These are phyloP conservation scores for Lasioglossum baleicum DNA, from an alignment of 1,140 invertebrate genomes.

Conservation along the genomic window DNA sequence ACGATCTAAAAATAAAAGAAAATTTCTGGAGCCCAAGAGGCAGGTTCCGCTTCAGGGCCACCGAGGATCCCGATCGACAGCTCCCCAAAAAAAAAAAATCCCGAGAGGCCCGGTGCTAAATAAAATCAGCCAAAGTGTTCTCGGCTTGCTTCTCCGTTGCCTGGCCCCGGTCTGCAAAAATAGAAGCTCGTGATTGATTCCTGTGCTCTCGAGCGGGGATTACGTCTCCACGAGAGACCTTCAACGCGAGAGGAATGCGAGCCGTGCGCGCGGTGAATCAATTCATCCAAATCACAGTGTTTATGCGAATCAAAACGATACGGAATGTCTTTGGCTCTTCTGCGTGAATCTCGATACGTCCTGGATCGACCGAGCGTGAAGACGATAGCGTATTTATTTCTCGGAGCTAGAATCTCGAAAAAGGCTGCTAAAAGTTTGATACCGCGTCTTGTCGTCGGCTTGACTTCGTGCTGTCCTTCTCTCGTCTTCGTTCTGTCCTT, in stretches of 20 bases:
- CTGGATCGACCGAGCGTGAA: too few species aligned
- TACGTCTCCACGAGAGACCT: background rate
- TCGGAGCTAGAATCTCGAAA: too few species aligned
- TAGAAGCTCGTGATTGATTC: conserved; percentile 39
- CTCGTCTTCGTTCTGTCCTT: too few species aligned
- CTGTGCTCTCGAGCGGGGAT: background rate
- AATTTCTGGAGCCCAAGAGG: background rate
- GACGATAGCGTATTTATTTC: too few species aligned
- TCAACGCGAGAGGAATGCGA: conserved; percentile 27
- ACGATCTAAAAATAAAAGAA: background rate
- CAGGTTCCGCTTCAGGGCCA: too few species aligned
- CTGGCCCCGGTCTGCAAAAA: conserved; percentile 14
- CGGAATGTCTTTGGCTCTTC: background rate
- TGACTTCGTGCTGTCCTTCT: too few species aligned
- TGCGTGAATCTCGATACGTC: too few species aligned
- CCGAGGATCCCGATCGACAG: too few species aligned
- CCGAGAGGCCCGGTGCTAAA: background rate
- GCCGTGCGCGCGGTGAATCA: conserved; percentile 29
- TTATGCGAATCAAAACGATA: conserved; percentile 8
- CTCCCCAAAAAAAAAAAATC: too few species aligned
- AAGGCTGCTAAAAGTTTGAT: too few species aligned
- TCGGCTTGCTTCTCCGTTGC: background rate
- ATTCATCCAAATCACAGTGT: conserved; percentile 28
- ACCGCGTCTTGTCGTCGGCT: too few species aligned
- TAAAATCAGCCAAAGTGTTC: background rate